A percentile compares a stretch with the other conserved stretches of the same genome.
Evolutionary conservation across 2,888 invertebrate genomes (phyloP).

Genomic region (Abrostola triplasia): DNA sequence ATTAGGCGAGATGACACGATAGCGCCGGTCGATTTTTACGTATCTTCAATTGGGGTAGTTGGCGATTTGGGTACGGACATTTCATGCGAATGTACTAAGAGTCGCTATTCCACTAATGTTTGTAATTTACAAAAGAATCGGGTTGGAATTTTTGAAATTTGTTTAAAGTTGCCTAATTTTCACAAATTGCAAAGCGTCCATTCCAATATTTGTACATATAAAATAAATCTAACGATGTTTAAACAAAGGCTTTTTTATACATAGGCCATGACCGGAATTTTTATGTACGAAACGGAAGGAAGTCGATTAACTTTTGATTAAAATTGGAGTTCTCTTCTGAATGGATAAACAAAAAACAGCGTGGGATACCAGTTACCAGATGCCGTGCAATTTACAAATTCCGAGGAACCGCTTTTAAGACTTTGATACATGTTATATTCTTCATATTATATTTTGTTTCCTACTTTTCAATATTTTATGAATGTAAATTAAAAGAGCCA

Average conservation of each 20-base stretch:
- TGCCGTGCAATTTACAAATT: conserved; percentile 17
- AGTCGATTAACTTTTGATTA: conserved; percentile 38
- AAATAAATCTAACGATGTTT: conserved; percentile 21
- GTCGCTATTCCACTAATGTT: too few relatives aligned
- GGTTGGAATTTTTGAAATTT: too few relatives aligned
- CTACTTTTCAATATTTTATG: neutral
- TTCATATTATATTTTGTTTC: neutral
- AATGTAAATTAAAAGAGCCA: neutral
- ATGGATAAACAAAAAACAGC: conserved; percentile 35
- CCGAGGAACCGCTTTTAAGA: neutral
- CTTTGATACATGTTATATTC: too few relatives aligned
- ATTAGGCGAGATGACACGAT: conserved; percentile 50
- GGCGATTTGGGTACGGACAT: conserved; percentile 19
- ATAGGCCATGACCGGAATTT: conserved; percentile 31
- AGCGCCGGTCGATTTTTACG: conserved; percentile 29
- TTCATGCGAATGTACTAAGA: conserved; percentile 9
- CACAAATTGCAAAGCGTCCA: too few relatives aligned
- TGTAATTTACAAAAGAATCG: too few relatives aligned
- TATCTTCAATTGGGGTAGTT: conserved; percentile 22
- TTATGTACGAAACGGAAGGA: conserved; percentile 14
- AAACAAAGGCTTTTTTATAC: conserved; percentile 24
- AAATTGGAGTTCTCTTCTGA: conserved; percentile 28
- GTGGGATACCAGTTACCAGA: conserved; percentile 7
- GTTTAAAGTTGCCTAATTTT: too few relatives aligned
- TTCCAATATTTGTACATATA: neutral